These are phyloP conservation scores for Manis javanica DNA, from an alignment of 2,797 vertebrate genomes.

Conservation along the genomic window DNA sequence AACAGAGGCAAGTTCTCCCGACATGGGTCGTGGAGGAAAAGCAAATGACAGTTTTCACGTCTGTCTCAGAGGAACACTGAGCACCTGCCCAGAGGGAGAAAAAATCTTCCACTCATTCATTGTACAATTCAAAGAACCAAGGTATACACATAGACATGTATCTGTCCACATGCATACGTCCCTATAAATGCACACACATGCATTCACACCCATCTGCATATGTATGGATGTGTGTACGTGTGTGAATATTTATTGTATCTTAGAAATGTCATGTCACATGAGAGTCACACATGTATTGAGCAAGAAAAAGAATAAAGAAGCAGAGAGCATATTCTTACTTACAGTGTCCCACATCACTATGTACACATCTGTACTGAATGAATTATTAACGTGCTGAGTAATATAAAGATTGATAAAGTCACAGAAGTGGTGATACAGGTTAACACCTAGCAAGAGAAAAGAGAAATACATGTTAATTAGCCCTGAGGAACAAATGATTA, in stretches of 20 bases:
- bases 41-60: neutral
- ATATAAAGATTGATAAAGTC: constrained; percentile 98
- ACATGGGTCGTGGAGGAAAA: neutral
- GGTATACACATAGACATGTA: neutral
- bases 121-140: neutral
- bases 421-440: constrained; percentile 99
- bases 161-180: accelerated
- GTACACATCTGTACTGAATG: constrained; percentile 94
- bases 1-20: neutral
- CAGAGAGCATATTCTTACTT: constrained; percentile 80
- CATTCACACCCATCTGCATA: neutral
- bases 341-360: constrained; percentile 99
- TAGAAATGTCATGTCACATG: neutral
- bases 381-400: constrained; percentile 97
- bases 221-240: accelerated
- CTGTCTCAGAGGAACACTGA: neutral
- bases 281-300: too few species aligned
- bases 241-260: neutral
- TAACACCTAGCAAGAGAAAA: constrained; percentile 91
- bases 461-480: neutral
- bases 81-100: neutral
- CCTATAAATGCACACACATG: neutral
- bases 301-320: neutral
- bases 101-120: neutral
- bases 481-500: neutral